Conservation (phyloP, 1,140 invertebrate species). For the Carposina sasakii region DNA sequence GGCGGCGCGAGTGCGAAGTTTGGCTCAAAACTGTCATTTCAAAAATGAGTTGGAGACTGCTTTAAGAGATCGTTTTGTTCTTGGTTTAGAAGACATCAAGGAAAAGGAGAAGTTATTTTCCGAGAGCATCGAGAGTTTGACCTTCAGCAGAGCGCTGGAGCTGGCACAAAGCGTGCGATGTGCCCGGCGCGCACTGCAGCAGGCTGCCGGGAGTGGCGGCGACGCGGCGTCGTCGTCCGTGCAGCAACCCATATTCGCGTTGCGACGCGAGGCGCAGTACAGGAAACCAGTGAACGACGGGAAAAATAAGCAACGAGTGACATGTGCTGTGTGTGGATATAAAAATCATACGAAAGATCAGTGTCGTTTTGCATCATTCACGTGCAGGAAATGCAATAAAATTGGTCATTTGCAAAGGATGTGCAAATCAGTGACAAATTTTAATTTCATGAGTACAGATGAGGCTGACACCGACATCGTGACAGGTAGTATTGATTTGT, state of each 20-base stretch:
- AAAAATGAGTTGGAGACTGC: constrained; percentile 1
- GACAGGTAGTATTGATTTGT: neutral
- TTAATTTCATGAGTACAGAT: neutral
- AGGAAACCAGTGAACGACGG: too few relatives aligned
- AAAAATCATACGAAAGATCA: constrained; percentile 8
- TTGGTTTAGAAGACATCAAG: constrained; percentile 10
- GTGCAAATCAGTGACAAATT: neutral
- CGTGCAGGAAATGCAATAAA: neutral
- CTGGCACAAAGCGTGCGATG: constrained; percentile 10
- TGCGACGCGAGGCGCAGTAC: too few relatives aligned
- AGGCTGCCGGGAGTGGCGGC: neutral
- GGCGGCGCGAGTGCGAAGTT: constrained; percentile 11
- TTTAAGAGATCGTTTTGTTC: constrained; percentile 8
- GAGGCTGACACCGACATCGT: neutral
- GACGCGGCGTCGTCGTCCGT: neutral
- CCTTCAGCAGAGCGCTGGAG: constrained; percentile 4
- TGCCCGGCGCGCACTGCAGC: constrained; percentile 1
- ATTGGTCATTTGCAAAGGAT: neutral
- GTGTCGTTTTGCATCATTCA: constrained; percentile 5
- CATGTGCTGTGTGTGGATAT: neutral
- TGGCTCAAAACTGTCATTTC: constrained; percentile 8
- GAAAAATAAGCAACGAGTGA: too few relatives aligned
- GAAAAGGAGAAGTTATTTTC: constrained; percentile 10
- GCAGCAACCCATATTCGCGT: too few relatives aligned
- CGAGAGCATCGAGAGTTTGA: constrained; percentile 1